Conservation (phyloP, 2,888 invertebrate genomes). For the Drosophila pseudotakahashii region DNA sequence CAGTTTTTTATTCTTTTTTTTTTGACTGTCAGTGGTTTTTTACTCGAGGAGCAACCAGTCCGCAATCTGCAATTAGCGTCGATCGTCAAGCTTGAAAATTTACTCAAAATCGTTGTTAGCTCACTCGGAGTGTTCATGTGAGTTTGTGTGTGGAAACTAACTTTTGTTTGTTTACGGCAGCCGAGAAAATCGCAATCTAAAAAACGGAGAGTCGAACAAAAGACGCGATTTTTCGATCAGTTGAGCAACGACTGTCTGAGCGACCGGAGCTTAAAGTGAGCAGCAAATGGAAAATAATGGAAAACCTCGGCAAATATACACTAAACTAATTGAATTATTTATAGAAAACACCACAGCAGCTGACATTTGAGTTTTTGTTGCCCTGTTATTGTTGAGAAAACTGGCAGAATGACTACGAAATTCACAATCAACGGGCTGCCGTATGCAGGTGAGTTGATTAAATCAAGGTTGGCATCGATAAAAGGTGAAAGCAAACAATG, state of each 20-base stretch:
- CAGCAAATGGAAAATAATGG: slow-evolving; percentile 19
- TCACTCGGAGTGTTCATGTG: not conserved
- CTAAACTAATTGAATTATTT: slow-evolving; percentile 37
- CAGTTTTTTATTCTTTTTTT: slow-evolving; percentile 3
- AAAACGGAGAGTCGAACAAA: slow-evolving; percentile 6
- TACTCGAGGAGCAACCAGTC: slow-evolving; percentile 7
- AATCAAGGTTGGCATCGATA: not conserved
- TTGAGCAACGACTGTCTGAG: slow-evolving; percentile 36
- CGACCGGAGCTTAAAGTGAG: slow-evolving; percentile 32
- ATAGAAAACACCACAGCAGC: slow-evolving; percentile 27
- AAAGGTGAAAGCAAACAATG: too few species aligned
- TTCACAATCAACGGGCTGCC: slow-evolving; percentile 75
- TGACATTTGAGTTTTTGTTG: slow-evolving; percentile 30
- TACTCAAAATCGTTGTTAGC: slow-evolving; percentile 15
- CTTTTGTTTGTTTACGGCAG: slow-evolving; percentile 32
- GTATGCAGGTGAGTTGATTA: slow-evolving; percentile 62
- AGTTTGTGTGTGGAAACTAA: slow-evolving; percentile 2
- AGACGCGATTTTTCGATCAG: slow-evolving; percentile 47
- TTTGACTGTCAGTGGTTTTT: not conserved
- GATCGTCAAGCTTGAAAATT: slow-evolving; percentile 24
- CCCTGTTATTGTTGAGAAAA: slow-evolving; percentile 9
- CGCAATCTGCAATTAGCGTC: slow-evolving; percentile 23
- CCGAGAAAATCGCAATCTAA: slow-evolving; percentile 43
- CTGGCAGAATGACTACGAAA: slow-evolving; percentile 63
- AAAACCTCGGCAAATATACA: slow-evolving; percentile 3